phyloP scores from a whole-genome alignment of 2,797 vertebrate genomes.

The Chiroxiphia lanceolata region DNA sequence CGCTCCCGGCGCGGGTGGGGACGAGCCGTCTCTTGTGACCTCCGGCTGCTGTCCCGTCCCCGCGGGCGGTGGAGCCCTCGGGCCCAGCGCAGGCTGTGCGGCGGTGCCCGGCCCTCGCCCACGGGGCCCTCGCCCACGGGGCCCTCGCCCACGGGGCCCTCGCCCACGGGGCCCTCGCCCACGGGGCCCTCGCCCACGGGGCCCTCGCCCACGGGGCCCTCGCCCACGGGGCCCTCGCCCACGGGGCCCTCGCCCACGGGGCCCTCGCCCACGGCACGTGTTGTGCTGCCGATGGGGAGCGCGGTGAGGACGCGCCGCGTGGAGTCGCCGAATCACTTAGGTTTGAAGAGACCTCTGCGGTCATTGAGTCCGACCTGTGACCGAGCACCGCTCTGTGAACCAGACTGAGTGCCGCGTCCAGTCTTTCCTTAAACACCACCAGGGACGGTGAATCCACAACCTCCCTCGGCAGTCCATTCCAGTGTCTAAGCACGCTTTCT shows the following conservation, averaged over 20 bases:
- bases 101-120: no score
- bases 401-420: accelerated
- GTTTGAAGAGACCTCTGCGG: background rate
- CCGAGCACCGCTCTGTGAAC: accelerated
- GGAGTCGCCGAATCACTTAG: accelerated
- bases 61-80: background rate
- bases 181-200: no score
- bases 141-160: no score
- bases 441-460: accelerated
- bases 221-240: no score
- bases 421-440: background rate
- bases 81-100: background rate
- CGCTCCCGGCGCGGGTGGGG: background rate
- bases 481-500: background rate
- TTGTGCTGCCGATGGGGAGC: accelerated
- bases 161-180: no score
- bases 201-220: no score
- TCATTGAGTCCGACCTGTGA: accelerated
- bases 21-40: accelerated
- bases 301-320: accelerated
- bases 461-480: background rate
- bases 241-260: background rate
- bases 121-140: no score
- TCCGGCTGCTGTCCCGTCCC: background rate
- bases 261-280: accelerated